phyloP scores from a whole-genome alignment of 1,140 invertebrate genomes.

The Musca domestica region DNA sequence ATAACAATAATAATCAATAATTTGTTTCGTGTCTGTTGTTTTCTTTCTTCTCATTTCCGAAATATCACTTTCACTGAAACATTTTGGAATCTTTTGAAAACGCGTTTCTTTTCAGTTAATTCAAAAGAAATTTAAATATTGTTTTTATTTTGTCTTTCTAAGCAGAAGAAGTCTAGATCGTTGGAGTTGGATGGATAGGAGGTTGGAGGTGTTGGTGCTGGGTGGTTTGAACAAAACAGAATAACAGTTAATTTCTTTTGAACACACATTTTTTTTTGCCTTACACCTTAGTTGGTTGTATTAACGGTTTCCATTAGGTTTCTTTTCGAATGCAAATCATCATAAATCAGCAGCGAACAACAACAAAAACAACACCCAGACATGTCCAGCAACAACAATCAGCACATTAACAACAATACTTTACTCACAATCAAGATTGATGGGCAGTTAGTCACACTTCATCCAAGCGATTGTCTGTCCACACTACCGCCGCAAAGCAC shows the following conservation, averaged over 20 bases:
- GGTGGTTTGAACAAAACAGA: not conserved
- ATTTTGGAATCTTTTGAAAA: slow-evolving; percentile 2
- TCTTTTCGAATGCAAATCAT: slow-evolving; percentile 12
- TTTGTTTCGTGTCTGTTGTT: no score
- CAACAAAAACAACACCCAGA: no score
- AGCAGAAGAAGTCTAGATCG: not conserved
- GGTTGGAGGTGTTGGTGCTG: no score
- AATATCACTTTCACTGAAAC: slow-evolving; percentile 16
- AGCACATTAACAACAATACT: no score
- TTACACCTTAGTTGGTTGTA: not conserved
- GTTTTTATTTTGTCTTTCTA: not conserved
- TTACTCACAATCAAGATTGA: no score
- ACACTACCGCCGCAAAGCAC: no score
- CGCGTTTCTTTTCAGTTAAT: not conserved
- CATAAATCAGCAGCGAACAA: not conserved
- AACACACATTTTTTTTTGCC: not conserved
- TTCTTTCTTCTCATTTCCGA: no score
- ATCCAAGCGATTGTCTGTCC: no score
- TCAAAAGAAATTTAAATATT: not conserved
- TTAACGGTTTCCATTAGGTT: slow-evolving; percentile 17
- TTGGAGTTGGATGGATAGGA: not conserved
- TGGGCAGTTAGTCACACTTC: no score
- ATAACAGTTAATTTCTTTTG: slow-evolving; percentile 10
- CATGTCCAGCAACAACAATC: no score
- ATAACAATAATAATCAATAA: not conserved